A percentile compares a stretch with the other conserved stretches of the same genome.
Evolutionary conservation across 1,140 invertebrate genomes (phyloP).

Genomic region (Magallana ariakensis): DNA sequence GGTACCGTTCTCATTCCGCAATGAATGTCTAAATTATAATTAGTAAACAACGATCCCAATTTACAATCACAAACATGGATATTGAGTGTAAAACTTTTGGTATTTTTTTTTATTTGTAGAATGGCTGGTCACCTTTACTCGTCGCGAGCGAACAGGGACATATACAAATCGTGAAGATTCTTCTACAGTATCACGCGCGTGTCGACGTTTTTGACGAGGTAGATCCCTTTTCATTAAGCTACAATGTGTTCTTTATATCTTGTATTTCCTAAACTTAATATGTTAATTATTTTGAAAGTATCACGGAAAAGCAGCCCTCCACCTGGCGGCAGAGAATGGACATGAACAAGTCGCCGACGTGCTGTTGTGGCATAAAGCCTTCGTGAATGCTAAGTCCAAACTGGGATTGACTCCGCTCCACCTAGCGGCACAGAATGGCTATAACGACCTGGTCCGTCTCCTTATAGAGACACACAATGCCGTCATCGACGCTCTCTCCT

Average conservation of each 20-base stretch:
- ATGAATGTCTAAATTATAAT: too few relatives aligned
- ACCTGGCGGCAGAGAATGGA: conserved; percentile 96
- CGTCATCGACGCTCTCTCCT: conserved; percentile 94
- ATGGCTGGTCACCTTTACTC: conserved; percentile 96
- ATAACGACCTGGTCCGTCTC: conserved; percentile 75
- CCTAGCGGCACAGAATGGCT: conserved; percentile 95
- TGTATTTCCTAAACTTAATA: not conserved
- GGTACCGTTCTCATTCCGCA: conserved; percentile 68
- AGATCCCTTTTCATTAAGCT: not conserved
- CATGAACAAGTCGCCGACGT: conserved; percentile 94
- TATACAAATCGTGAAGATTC: conserved; percentile 89
- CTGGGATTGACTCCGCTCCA: conserved; percentile 86
- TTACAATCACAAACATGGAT: too few relatives aligned
- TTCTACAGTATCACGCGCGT: conserved; percentile 94
- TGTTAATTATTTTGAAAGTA: conserved; percentile 41
- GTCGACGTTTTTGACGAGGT: conserved; percentile 99
- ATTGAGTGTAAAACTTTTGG: too few relatives aligned
- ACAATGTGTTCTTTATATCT: not conserved
- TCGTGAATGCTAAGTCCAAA: conserved; percentile 94
- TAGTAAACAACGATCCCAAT: too few relatives aligned
- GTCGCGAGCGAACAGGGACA: conserved; percentile 89
- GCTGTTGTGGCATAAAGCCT: conserved; percentile 97
- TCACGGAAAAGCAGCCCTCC: conserved; percentile 92
- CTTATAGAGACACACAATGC: conserved; percentile 96
- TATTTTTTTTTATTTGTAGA: conserved; percentile 75